A percentile compares a stretch with the other conserved stretches of the same genome.
Conservation (phyloP, 1,140 invertebrate species). For the Acromyrmex echinatior region DNA sequence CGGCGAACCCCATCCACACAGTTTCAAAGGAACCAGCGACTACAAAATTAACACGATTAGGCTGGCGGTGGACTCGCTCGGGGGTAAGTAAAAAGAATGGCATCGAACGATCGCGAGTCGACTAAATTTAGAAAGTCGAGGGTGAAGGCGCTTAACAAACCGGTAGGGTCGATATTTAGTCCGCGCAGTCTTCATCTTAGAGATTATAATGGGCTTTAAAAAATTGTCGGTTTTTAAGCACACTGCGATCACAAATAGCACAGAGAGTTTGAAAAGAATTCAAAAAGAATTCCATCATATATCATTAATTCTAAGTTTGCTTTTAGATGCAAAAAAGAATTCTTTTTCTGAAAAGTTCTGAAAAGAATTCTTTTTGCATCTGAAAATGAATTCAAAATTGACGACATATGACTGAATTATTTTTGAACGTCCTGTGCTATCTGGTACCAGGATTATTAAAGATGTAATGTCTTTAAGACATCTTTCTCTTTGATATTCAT, state of each 20-base stretch:
- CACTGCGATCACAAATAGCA: too few relatives aligned
- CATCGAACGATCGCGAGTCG: slow-evolving; percentile 47
- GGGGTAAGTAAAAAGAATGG: slow-evolving; percentile 57
- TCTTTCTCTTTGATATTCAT: background rate
- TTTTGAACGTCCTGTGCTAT: too few relatives aligned
- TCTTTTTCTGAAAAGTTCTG: too few relatives aligned
- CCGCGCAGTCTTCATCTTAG: slow-evolving; percentile 25
- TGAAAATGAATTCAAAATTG: too few relatives aligned
- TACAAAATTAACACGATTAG: slow-evolving; percentile 61
- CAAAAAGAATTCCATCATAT: too few relatives aligned
- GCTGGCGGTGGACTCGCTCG: slow-evolving; percentile 38
- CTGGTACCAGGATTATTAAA: background rate
- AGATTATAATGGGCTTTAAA: background rate
- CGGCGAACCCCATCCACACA: background rate
- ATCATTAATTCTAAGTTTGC: too few relatives aligned
- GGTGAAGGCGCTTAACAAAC: slow-evolving; percentile 48
- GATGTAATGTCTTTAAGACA: background rate
- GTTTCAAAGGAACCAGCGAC: slow-evolving; percentile 54
- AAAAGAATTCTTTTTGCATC: too few relatives aligned
- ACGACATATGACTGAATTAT: too few relatives aligned
- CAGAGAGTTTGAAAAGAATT: too few relatives aligned
- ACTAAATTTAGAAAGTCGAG: slow-evolving; percentile 60
- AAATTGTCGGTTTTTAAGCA: background rate
- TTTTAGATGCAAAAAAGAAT: too few relatives aligned
- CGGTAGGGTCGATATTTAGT: slow-evolving; percentile 38